Base-by-base conservation (phyloP, 1,140 invertebrate species). In the Drosophila leontia region DNA sequence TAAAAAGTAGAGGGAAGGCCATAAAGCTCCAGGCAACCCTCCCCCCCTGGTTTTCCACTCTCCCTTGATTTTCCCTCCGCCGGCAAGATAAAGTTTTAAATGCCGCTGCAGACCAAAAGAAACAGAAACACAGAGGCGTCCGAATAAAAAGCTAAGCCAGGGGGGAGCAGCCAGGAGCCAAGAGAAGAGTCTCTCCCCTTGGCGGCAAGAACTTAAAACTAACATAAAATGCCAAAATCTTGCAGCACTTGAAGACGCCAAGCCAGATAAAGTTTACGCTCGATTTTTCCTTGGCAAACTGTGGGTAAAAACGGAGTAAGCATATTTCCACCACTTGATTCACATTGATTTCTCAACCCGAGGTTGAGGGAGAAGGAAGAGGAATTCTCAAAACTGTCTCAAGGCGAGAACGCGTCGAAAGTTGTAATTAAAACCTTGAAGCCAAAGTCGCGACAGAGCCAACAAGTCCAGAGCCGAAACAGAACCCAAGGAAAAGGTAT, bases 371-470 rank as follows among this genome's bases (percentile, higher is more conserved):
- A 12, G 17, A n/a, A 34, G 48, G 39, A 37, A 23, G 19, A 34
- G 32, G 37, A 26, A 42, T 63, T 55, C 50, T 74, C 50, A 71
- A 71, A 82, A 80, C 62, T 68, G 83, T 87, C 80, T 80, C 80
- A 78, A 72, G 83, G 76, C 82, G 63, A 59, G 48, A 76, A 70
- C 57, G 70, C 83, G 47, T 75, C 64, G 77, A 88, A 87, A 88
- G 61, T 90, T 88, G 84, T 88, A 88, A 88, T 88, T 88, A 88
- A 88, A 88, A 88, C 74, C 84, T 88, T 81, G 65, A 56, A 88
- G 60, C 59, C 55, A 84, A 82, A 82, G 68, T 82, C 80, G 69
- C 75, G 67, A 59, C 62, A 53, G 50, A 70, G 57, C 71, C 71
- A 62, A 57, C 60, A 70, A 80, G 48, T 44, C 45, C 44, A 19